Evolutionary conservation across 2,888 invertebrate genomes (phyloP).

Genomic region (Rhingia campestris): DNA sequence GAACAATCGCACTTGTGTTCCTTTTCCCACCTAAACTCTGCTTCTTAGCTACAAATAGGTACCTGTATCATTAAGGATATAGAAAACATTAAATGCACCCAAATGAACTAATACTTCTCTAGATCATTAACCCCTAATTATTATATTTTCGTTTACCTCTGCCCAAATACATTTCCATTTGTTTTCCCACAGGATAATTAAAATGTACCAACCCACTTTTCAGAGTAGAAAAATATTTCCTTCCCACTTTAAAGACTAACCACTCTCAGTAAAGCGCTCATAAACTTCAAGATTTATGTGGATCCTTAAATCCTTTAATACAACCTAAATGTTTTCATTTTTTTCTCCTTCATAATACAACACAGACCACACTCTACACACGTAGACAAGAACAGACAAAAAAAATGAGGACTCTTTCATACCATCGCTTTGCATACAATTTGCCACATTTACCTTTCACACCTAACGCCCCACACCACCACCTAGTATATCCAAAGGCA

Average conservation of each 20-base stretch:
- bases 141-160: no score
- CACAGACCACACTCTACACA: not conserved
- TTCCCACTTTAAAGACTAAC: conserved; percentile 21
- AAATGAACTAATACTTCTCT: no score
- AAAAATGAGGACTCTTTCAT: conserved; percentile 16
- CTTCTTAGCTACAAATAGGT: no score
- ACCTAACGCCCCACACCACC: conserved; percentile 30
- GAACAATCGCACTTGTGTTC: no score
- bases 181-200: not conserved
- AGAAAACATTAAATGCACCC: no score
- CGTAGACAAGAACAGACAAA: not conserved
- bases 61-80: no score
- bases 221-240: not conserved
- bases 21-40: no score
- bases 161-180: no score
- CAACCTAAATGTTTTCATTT: conserved; percentile 34
- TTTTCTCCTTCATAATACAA: not conserved
- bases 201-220: conserved; percentile 2
- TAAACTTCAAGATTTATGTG: conserved; percentile 58
- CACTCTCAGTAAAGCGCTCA: conserved; percentile 37
- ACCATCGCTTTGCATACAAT: conserved; percentile 36
- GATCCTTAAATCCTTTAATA: conserved; percentile 58
- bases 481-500: conserved; percentile 38
- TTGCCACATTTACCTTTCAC: conserved; percentile 62
- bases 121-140: no score